Evolutionary conservation across 2,797 vertebrate species (phyloP).

Genomic region (Odontamblyopus lacepedii): DNA sequence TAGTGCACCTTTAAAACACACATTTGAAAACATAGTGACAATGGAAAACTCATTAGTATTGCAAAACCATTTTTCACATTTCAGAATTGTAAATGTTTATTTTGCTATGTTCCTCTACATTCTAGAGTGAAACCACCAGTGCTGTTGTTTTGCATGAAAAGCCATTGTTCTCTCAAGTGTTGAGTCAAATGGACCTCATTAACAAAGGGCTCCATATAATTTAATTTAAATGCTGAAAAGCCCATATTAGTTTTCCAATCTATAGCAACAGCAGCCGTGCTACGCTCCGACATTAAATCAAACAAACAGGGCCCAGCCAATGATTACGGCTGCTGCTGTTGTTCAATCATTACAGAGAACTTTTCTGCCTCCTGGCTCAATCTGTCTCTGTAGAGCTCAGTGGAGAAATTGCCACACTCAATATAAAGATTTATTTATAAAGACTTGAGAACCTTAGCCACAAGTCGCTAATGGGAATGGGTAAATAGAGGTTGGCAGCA

Average conservation of each 20-base stretch:
- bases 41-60: background rate
- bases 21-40: background rate
- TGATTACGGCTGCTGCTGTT: constrained; percentile 21
- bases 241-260: constrained; percentile 4
- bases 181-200: constrained; percentile 10
- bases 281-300: background rate
- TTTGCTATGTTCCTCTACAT: background rate
- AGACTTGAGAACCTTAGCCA: constrained; percentile 1
- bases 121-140: background rate
- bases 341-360: constrained; percentile 31
- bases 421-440: constrained; percentile 14
- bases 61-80: background rate
- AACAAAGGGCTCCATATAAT: constrained; percentile 2
- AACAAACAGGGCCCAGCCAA: constrained; percentile 1
- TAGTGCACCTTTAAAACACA: too few relatives aligned
- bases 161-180: constrained; percentile 11
- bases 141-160: constrained; percentile 4
- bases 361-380: constrained; percentile 15
- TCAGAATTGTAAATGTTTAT: background rate
- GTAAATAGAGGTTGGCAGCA: background rate
- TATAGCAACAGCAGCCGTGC: background rate
- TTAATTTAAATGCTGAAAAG: constrained; percentile 4
- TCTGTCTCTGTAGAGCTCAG: constrained; percentile 1
- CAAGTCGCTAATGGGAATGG: background rate
- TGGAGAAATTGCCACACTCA: constrained; percentile 5